Evolutionary conservation across 1,140 invertebrate genomes (phyloP).

Genomic region (Sminthurides bifidus): DNA sequence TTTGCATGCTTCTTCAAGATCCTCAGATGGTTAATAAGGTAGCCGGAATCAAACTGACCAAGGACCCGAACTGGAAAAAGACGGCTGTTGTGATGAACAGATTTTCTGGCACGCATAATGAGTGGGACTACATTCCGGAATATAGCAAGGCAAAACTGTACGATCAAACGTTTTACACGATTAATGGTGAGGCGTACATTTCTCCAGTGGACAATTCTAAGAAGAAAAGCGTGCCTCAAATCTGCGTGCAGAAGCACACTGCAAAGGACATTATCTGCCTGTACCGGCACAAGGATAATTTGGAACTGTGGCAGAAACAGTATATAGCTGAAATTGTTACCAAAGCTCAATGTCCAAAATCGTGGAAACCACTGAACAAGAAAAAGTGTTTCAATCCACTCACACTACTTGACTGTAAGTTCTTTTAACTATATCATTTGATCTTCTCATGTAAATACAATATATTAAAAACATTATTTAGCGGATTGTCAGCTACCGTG

Average conservation of each 20-base stretch:
- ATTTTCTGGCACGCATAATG: slow-evolving; percentile 1
- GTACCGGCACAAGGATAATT: neutral
- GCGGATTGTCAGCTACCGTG: slow-evolving; percentile 4
- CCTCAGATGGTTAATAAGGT: neutral
- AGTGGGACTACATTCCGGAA: slow-evolving; percentile 13
- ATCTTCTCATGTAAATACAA: neutral
- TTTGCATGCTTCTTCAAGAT: slow-evolving; percentile 12
- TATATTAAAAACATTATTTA: neutral
- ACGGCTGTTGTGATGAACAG: slow-evolving; percentile 7
- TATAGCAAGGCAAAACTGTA: neutral
- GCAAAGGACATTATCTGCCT: neutral
- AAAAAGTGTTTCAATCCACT: neutral
- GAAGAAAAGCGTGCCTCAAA: neutral
- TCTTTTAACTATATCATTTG: neutral
- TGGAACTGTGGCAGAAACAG: neutral
- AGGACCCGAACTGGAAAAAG: slow-evolving; percentile 9
- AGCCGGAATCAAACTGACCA: slow-evolving; percentile 9
- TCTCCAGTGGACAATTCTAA: neutral
- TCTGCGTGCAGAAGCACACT: neutral
- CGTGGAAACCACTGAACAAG: neutral
- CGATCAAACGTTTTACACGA: neutral
- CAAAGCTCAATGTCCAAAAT: neutral
- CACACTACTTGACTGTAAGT: slow-evolving; percentile 5
- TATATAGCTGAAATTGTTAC: neutral
- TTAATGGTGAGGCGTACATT: neutral